phyloP scores from a whole-genome alignment of 2,113 vertebrate genomes.

The Calyptommatus sinebrachiatus region DNA sequence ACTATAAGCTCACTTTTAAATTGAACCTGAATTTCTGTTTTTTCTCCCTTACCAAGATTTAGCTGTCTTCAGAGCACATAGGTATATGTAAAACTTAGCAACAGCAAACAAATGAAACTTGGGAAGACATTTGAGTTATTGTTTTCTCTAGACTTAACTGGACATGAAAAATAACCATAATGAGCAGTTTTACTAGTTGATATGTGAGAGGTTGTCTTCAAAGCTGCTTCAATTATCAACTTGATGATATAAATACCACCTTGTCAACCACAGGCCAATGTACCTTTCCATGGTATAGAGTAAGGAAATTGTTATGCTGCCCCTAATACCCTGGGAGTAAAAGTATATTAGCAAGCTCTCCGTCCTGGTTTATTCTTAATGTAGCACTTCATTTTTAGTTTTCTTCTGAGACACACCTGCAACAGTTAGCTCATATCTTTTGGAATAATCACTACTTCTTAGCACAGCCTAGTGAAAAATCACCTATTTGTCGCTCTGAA shows the following conservation, averaged over 20 bases:
- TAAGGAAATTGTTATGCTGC: background rate
- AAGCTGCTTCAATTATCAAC: constrained; percentile 2
- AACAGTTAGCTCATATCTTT: background rate
- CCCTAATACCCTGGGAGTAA: background rate
- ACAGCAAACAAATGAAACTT: background rate
- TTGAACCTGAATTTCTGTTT: background rate
- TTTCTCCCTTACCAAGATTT: background rate
- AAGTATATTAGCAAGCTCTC: background rate
- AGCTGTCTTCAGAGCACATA: background rate
- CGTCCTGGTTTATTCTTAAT: background rate
- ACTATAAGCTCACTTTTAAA: background rate
- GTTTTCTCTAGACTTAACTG: background rate
- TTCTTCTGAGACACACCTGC: background rate
- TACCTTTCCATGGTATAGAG: background rate
- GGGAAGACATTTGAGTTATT: background rate
- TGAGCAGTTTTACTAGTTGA: background rate
- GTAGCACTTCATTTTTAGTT: background rate
- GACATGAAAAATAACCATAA: constrained; percentile 10
- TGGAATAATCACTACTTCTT: background rate
- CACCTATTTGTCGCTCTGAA: constrained; percentile 1
- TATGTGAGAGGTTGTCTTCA: background rate
- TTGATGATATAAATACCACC: constrained; percentile 2
- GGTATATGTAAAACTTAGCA: background rate
- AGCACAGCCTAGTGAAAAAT: background rate
- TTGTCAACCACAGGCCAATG: background rate